Percentiles rank a stretch among this genome's conserved stretches.
Conservation (phyloP, 2,888 invertebrate genomes). For the Apocheima hispidaria region DNA sequence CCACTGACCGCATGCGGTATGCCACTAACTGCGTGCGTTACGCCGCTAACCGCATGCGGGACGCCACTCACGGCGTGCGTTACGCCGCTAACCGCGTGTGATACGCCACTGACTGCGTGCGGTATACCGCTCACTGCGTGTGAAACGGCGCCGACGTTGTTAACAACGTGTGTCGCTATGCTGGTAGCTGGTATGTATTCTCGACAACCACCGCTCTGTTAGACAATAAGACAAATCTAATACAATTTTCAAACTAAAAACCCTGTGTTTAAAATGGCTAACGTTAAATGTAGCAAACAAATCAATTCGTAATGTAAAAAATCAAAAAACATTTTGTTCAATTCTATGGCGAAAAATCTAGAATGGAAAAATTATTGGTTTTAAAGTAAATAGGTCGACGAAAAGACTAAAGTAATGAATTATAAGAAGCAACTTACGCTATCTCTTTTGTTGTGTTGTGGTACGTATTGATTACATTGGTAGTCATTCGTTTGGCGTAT, state of each 20-base stretch:
- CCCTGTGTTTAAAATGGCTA: no score
- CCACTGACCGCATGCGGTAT: conserved; percentile 5
- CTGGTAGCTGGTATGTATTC: conserved; percentile 66
- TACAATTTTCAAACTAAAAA: not conserved
- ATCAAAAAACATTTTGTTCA: no score
- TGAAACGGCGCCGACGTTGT: conserved; percentile 66
- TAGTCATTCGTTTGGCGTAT: conserved; percentile 78
- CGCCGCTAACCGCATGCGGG: conserved; percentile 3
- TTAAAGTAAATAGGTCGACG: no score
- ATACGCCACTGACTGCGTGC: conserved; percentile 46
- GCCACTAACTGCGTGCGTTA: conserved; percentile 18
- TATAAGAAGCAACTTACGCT: conserved; percentile 67
- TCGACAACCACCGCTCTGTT: conserved; percentile 77
- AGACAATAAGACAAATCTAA: not conserved
- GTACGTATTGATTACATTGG: conserved; percentile 80
- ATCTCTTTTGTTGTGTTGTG: conserved; percentile 79
- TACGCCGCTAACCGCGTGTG: conserved; percentile 7
- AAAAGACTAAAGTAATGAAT: not conserved
- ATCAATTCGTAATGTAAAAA: no score
- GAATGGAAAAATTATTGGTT: no score
- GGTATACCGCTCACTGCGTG: conserved; percentile 29
- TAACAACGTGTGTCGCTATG: conserved; percentile 15
- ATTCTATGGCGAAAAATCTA: no score
- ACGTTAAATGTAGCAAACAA: no score
- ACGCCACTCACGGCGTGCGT: conserved; percentile 6